Base-by-base conservation (phyloP, 1,140 invertebrate species). In the Aphelenchoides fujianensis region DNA sequence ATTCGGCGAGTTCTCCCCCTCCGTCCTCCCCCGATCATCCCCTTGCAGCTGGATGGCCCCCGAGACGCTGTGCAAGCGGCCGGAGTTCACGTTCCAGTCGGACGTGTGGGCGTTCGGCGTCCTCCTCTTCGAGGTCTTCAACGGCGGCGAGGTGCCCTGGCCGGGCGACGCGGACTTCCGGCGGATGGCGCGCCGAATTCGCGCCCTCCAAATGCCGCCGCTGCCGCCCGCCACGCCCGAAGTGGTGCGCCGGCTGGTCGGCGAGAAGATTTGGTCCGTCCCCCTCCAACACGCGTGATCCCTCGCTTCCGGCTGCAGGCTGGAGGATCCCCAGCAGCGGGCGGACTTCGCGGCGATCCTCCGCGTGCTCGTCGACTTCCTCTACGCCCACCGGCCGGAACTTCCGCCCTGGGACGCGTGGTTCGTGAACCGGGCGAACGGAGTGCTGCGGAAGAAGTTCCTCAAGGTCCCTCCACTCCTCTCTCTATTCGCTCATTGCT, bases 31-130 rank as follows among this genome's bases (percentile, higher is more conserved):
- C n/a, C n/a, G n/a, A n/a, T n/a, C n/a, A n/a, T n/a, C n/a, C n/a
- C 37, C 71, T 2, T 30, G 73, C 32, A 72, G 75, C 57, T 84
- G 84, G 84, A 78, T 84, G 74, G 80, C 84, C 16, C 75, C 77
- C n/a, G 84, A 85, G 68, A 78, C 78, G n/a, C 69, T 85, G 9
- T 69, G 72, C 28, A 48, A 71, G 1, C 68, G 68, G 9, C 72
- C 73, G 0, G 35, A 34, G 32, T 84, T 76, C 69, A 77, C 78
- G 2, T 69, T 67, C 30, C 74, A 75, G 57, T 75, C 76, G 16
- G 84, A 85, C 68, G 72, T 84, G 3, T 85, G 84, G 84, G 70
- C 79, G 7, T 85, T 70, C 69, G 84, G 84, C n/a, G 82, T 85
- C 3, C 73, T 79, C 52, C 59, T 81, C 5, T 85, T 77, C 78